Evolutionary conservation across 2,113 vertebrate species (phyloP).

Genomic region (Menidia beryllina): DNA sequence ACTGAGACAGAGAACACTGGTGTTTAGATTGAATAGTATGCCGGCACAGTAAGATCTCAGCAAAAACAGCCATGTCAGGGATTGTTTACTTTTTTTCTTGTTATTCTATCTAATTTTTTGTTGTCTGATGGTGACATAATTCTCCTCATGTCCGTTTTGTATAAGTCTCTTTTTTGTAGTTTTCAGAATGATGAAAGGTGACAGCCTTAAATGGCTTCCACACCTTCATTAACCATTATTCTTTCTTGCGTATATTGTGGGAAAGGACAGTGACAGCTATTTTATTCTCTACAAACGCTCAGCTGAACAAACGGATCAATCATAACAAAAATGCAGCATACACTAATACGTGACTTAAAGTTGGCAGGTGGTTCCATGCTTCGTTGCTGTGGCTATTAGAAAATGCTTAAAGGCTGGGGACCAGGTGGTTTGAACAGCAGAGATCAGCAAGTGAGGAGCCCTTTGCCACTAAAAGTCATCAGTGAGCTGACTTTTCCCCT

Average conservation of each 20-base stretch:
- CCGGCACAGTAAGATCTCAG: conserved; percentile 23
- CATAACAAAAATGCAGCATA: conserved; percentile 32
- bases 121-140: conserved; percentile 32
- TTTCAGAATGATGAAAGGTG: conserved; percentile 47
- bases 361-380: conserved; percentile 37
- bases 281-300: conserved; percentile 26
- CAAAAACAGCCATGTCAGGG: conserved; percentile 34
- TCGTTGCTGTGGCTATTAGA: conserved; percentile 57
- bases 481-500: conserved; percentile 61
- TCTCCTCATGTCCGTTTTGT: conserved; percentile 33
- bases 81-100: conserved; percentile 39
- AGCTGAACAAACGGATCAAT: conserved; percentile 30
- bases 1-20: conserved; percentile 55
- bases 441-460: conserved; percentile 47
- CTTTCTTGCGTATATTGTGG: conserved; percentile 5
- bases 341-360: conserved; percentile 40
- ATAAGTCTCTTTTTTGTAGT: conserved; percentile 33
- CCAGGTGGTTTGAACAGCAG: conserved; percentile 66
- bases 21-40: conserved; percentile 47
- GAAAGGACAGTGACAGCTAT: conserved; percentile 46
- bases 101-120: conserved; percentile 22
- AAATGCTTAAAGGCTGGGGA: conserved; percentile 57
- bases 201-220: conserved; percentile 38
- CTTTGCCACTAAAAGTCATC: conserved; percentile 35
- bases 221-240: conserved; percentile 19